Base-by-base conservation (phyloP, 2,888 invertebrate genomes). In the Asteroscopus sphinx region DNA sequence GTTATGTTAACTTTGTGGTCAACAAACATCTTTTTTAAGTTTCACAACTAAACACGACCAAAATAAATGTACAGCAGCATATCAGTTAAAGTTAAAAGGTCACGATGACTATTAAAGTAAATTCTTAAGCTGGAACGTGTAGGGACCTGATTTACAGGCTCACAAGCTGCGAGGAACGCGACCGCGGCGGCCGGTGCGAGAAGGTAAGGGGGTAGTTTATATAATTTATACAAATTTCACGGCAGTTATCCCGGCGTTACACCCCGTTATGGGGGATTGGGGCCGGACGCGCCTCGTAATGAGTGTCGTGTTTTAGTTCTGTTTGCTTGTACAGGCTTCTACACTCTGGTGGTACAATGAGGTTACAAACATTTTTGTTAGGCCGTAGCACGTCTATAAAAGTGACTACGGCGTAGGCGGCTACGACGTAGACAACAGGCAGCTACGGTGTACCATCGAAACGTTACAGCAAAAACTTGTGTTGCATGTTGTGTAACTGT, bases 191-290 rank as follows among this genome's bases (percentile, higher is more conserved):
- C 53, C 69, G 49, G 33, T 41, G 28, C 15, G 45, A 35, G 44
- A 41, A 54, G 76, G 28, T 17, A 46, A 35, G 44, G 42, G 55
- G 76, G 73, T 80, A 79, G 72, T 82, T 80, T 77, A 68, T 81
- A 76, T 82, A 81, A 85, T 83, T 83, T 84, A 84, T 76, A 83
- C 79, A 77, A 80, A 84, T 80, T 77, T 71, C 61, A 53, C 73
- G 73, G 66, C 76, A 77, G 76, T 81, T 80, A 81, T 72, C 73
- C 74, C 68, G n/a, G n/a, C n/a, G n/a, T n/a, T n/a, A n/a, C n/a
- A n/a, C 3, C 44, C 57, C 63, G 57, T 72, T 66, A 62, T 53
- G 69, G 69, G 37, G 60, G 57, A 48, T 45, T 39, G 17, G 60
- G 58, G 55, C 58, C 54, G 62, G 60, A 70, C 52, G 39, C 41